Conservation (phyloP, 2,888 invertebrate species). For the Odontomyia ornata region DNA sequence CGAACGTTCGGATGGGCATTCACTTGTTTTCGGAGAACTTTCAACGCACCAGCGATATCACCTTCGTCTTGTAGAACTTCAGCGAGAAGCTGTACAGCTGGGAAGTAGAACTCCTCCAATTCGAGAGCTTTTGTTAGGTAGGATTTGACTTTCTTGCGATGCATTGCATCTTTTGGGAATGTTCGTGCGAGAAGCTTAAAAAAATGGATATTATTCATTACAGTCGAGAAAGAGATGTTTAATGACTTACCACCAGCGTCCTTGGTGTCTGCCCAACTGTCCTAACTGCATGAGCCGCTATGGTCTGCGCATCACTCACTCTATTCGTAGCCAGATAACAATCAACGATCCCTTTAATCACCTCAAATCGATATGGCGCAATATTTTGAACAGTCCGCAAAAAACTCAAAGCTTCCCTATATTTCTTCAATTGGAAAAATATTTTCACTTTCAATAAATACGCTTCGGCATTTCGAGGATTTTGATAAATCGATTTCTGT, state of each 20-base stretch:
- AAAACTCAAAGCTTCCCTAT: constrained; percentile 58
- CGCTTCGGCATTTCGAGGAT: constrained; percentile 76
- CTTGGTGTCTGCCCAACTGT: constrained; percentile 77
- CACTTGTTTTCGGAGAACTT: constrained; percentile 73
- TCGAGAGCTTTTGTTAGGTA: constrained; percentile 77
- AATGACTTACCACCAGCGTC: constrained; percentile 72
- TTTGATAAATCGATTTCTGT: constrained; percentile 74
- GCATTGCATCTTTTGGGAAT: constrained; percentile 71
- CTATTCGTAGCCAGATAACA: constrained; percentile 76
- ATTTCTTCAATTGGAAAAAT: constrained; percentile 57
- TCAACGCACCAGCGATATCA: constrained; percentile 73
- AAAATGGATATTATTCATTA: constrained; percentile 50
- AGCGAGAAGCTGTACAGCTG: constrained; percentile 77
- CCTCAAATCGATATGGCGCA: constrained; percentile 67
- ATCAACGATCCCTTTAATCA: constrained; percentile 80
- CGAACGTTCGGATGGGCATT: constrained; percentile 58
- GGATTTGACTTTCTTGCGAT: constrained; percentile 70
- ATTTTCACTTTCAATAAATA: constrained; percentile 72
- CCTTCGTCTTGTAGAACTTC: constrained; percentile 75
- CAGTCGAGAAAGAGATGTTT: not conserved
- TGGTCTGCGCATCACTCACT: constrained; percentile 75
- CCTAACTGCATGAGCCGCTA: constrained; percentile 77
- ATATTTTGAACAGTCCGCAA: constrained; percentile 58
- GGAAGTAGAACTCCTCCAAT: constrained; percentile 75
- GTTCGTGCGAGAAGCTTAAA: constrained; percentile 79